Evolutionary conservation across 2,888 invertebrate genomes (phyloP).

Genomic region (Eupithecia insigniata): DNA sequence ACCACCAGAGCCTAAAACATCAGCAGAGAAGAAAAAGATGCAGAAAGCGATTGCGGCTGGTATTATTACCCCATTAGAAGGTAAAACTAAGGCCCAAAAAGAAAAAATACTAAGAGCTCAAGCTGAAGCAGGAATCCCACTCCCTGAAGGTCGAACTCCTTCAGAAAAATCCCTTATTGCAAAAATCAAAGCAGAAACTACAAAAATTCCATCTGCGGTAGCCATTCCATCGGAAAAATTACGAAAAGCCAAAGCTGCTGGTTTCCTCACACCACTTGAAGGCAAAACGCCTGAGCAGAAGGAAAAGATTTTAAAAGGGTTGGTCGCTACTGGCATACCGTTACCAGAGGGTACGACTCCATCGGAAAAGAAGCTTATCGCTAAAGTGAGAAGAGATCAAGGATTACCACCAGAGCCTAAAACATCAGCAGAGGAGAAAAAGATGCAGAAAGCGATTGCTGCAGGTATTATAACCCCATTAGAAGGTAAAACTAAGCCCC

Average conservation of each 20-base stretch:
- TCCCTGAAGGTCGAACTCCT: background rate
- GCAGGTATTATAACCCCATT: background rate
- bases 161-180: background rate
- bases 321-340: constrained; percentile 40
- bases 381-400: constrained; percentile 37
- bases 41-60: constrained; percentile 44
- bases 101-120: background rate
- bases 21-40: constrained; percentile 45
- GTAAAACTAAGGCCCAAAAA: background rate
- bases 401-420: constrained; percentile 42
- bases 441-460: background rate
- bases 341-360: constrained; percentile 47
- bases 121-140: background rate
- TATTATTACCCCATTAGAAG: constrained; percentile 32
- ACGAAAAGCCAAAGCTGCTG: constrained; percentile 40
- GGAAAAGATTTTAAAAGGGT: constrained; percentile 45
- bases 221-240: constrained; percentile 38
- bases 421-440: constrained; percentile 34
- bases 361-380: constrained; percentile 48
- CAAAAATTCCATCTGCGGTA: background rate
- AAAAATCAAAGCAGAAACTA: background rate
- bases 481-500: background rate
- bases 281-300: constrained; percentile 47
- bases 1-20: constrained; percentile 14
- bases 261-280: constrained; percentile 41